A percentile compares a stretch with the other conserved stretches of the same genome.
phyloP scores from a whole-genome alignment of 2,888 invertebrate species.

The Tuberolachnus salignus region DNA sequence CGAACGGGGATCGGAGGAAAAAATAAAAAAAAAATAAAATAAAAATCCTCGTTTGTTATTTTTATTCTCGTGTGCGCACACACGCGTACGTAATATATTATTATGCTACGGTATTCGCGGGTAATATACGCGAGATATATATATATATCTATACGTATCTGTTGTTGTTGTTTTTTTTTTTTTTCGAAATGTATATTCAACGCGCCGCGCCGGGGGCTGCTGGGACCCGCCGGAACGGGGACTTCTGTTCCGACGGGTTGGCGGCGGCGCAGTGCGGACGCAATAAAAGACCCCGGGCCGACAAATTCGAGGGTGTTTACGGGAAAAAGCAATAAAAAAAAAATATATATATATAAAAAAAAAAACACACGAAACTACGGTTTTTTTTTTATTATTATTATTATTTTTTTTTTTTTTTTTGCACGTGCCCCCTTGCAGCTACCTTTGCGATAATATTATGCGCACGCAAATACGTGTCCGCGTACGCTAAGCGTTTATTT shows the following conservation, averaged over 20 bases:
- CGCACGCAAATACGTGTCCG: background rate
- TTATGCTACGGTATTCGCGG: conserved; percentile 19
- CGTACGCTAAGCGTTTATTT: no score
- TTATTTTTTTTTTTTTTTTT: no score
- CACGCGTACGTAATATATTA: background rate
- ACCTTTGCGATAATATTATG: background rate
- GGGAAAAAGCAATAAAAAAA: background rate
- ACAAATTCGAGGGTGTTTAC: conserved; percentile 26
- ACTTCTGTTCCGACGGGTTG: no score
- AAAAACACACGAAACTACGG: background rate
- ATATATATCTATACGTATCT: background rate
- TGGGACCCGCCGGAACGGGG: background rate
- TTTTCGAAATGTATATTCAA: conserved; percentile 37
- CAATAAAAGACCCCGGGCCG: conserved; percentile 42
- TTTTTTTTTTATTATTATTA: no score
- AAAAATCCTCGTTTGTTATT: conserved; percentile 51
- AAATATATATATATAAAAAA: no score
- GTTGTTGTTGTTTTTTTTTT: conserved; percentile 18
- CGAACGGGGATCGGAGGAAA: background rate
- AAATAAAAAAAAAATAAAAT: no score
- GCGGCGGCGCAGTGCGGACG: background rate
- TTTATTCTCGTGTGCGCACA: conserved; percentile 8
- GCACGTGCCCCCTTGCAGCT: no score
- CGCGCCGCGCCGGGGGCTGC: conserved; percentile 8
- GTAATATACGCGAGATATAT: conserved; percentile 21